Evolutionary conservation across 2,113 vertebrate species (phyloP), one percentile per base, ranked within the genome.

Genomic region (Syrrhaptes paradoxus): DNA sequence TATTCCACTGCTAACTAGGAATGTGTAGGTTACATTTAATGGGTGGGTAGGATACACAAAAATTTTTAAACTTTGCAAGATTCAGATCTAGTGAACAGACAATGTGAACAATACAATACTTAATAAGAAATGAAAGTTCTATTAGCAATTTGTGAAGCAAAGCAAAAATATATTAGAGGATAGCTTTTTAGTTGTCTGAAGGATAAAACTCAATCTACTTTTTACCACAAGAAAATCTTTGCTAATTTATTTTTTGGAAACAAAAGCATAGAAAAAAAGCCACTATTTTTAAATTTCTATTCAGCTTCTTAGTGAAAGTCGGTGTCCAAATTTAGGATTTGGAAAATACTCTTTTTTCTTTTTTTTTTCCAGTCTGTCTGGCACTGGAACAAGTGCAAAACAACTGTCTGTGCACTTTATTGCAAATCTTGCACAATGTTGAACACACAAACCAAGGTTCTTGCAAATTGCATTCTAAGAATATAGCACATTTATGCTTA

Each of bases 401-500:
- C 71, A 96, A 95, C 75, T 79, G 66, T 41, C 80, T 89, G 41
- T 54, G 13, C 62, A 73, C 74, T 85, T 87, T 85, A 58, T 58
- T 92, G 90, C 81, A 87, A 73, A 86, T 83, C 59, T 89, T 94
- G 67, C 82, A 83, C 67, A 80, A 83, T 88, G 85, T 93, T 88
- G 67, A 96, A 83, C 36, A 85, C 74, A 80, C 6, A 90, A 73
- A 68, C 32, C 14, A 55, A 89, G 20, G 51, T 87, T 91, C 71
- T 80, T 94, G 82, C 55, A 95, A 93, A 88, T 58, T 94, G 38
- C 38, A 16, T 88, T 94, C 71, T 76, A 71, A 91, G 61, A 87
- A 71, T 70, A 89, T 43, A 79, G 31, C 71, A 74, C 48, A 74
- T 95, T 93, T 94, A 85, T 80, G 91, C 93, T 91, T 94, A 93